Evolutionary conservation across 2,888 invertebrate species (phyloP).

Genomic region (Apocheima hispidaria): DNA sequence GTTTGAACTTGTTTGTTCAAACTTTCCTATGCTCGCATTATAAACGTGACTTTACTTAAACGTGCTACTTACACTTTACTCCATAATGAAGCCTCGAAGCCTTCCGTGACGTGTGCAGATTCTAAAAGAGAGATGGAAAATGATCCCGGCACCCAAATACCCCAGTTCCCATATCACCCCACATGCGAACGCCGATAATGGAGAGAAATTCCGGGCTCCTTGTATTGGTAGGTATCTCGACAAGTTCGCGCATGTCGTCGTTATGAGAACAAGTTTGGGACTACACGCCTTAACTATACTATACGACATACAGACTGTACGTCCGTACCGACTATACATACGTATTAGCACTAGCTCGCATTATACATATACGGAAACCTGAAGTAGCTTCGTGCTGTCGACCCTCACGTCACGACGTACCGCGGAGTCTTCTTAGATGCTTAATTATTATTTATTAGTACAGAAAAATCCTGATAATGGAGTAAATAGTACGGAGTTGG

Average conservation of each 20-base stretch:
- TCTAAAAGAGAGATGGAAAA: background rate
- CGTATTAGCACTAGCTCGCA: no score
- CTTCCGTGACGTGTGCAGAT: background rate
- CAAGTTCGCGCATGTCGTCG: conserved; percentile 16
- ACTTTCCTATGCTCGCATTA: no score
- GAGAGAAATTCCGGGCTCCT: conserved; percentile 6
- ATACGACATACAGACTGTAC: no score
- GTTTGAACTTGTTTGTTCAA: background rate
- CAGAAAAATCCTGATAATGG: background rate
- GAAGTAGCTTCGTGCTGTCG: no score
- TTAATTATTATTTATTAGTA: background rate
- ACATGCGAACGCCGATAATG: conserved; percentile 14
- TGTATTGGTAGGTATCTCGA: background rate
- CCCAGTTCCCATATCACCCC: background rate
- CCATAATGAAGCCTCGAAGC: background rate
- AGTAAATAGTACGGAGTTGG: background rate
- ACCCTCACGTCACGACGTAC: no score
- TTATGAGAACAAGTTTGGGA: conserved; percentile 7
- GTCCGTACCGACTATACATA: no score
- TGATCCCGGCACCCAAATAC: background rate
- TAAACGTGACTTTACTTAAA: background rate
- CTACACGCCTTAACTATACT: background rate
- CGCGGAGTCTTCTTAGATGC: no score
- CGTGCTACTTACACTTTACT: background rate
- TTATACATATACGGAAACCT: no score